Evolutionary conservation across 2,888 invertebrate genomes (phyloP), one percentile per base, ranked within the genome.

Genomic region (Oegoconia quadripuncta): DNA sequence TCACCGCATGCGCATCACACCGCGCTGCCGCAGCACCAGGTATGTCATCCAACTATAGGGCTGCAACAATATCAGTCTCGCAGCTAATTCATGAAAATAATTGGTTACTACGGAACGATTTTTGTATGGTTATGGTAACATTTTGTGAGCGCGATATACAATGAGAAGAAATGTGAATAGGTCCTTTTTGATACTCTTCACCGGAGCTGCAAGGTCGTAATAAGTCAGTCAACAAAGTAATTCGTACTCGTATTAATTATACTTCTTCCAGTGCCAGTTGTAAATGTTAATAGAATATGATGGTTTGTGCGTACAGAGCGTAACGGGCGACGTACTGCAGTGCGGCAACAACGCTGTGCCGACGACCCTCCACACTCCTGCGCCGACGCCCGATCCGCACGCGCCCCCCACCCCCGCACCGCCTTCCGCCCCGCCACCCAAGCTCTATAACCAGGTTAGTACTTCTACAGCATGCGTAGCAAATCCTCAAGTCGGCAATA

Each of bases 291-390:
- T n/a, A n/a, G n/a, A n/a, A n/a, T n/a, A n/a, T n/a, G n/a, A n/a
- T n/a, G n/a, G n/a, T n/a, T n/a, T n/a, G n/a, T n/a, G n/a, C n/a
- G n/a, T n/a, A n/a, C n/a, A n/a, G n/a, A n/a, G n/a, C n/a, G n/a
- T n/a, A n/a, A n/a, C n/a, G n/a, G n/a, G n/a, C n/a, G 2, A 11
- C n/a, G 18, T 31, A 7, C 18, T 12, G 20, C 58, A 3, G 50
- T 58, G 54, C 58, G 48, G 52, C 52, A 41, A 73, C 77, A 49
- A 2, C 27, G 27, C 27, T 3, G 27, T 13, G 27, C 13, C 71
- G 82, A 26, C 71, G 80, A 75, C 88, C 65, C 77, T 88, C 59
- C 88, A 88, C 68, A 88, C 88, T 65, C 88, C 88, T 59, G 77
- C 88, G 69, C 80, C 88, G 23, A 86, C 88, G 59, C 83, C 88